phyloP scores from a whole-genome alignment of 2,113 vertebrate species.

The western clawed frog (Xenopus tropicalis) region DNA sequence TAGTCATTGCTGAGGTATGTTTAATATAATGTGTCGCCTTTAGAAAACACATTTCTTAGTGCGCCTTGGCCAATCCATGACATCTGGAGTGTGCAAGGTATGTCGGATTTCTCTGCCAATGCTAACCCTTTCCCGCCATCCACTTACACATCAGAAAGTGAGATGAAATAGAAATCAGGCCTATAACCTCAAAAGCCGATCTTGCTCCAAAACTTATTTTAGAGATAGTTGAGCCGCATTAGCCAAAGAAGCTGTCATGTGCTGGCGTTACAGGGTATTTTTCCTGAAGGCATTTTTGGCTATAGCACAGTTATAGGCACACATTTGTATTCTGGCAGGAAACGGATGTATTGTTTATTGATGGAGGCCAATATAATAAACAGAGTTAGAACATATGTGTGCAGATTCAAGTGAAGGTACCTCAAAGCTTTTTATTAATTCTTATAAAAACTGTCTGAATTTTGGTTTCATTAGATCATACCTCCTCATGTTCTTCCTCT shows the following conservation, averaged over 20 bases:
- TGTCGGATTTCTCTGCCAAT: not conserved
- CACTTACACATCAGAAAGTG: not conserved
- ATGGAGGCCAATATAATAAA: not conserved
- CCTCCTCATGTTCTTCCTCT: too few relatives aligned
- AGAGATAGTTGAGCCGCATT: not conserved
- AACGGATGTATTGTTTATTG: not conserved
- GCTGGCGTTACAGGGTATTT: not conserved
- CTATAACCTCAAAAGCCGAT: not conserved
- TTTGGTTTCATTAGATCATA: too few relatives aligned
- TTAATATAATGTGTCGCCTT: not conserved
- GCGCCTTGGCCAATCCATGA: not conserved
- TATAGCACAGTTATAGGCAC: not conserved
- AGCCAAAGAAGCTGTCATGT: not conserved
- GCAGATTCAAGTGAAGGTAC: not conserved
- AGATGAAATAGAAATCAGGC: not conserved
- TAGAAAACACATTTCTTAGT: not conserved
- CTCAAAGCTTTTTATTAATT: not conserved
- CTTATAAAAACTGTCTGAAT: not conserved
- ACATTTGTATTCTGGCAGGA: constrained; percentile 1
- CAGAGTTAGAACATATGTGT: not conserved
- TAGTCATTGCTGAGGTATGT: not conserved
- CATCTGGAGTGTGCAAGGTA: not conserved
- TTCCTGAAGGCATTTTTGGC: not conserved
- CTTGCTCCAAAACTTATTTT: not conserved
- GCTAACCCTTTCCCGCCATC: not conserved